Evolutionary conservation across 2,888 invertebrate genomes (phyloP).

Genomic region (Tetranychus truncatus): DNA sequence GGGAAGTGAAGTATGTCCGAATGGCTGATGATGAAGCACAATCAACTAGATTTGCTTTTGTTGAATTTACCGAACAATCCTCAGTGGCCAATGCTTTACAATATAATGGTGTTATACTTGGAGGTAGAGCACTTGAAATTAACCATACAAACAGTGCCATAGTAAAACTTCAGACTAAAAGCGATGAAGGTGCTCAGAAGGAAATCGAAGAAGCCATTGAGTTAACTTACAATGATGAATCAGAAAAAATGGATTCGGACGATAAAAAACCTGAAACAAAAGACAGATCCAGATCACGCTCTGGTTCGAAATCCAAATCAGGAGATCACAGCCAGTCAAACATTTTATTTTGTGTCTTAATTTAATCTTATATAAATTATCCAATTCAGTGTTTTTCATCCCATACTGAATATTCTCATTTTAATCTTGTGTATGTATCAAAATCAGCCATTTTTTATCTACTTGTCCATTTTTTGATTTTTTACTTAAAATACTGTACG

Average conservation of each 20-base stretch:
- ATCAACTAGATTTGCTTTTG: conserved; percentile 48
- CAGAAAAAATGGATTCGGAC: neutral
- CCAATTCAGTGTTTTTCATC: too few relatives aligned
- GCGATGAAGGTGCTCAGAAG: conserved; percentile 80
- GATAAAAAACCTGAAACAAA: neutral
- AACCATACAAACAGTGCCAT: conserved; percentile 82
- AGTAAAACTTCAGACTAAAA: conserved; percentile 51
- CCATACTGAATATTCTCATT: too few relatives aligned
- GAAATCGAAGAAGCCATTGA: conserved; percentile 97
- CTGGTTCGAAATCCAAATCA: conserved; percentile 26
- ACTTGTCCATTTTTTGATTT: too few relatives aligned
- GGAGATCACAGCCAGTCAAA: conserved; percentile 19
- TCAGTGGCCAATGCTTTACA: conserved; percentile 62
- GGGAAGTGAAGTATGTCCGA: conserved; percentile 84
- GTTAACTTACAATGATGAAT: conserved; percentile 36
- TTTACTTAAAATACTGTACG: too few relatives aligned
- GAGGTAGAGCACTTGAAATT: conserved; percentile 50
- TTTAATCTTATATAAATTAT: too few relatives aligned
- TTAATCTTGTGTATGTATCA: too few relatives aligned
- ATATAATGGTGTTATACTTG: conserved; percentile 55
- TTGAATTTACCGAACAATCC: conserved; percentile 87
- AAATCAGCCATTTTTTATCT: too few relatives aligned
- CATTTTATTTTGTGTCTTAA: too few relatives aligned
- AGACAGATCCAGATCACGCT: conserved; percentile 33
- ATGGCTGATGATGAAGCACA: conserved; percentile 65